phyloP scores from a whole-genome alignment of 2,797 vertebrate species.

The Phyllotis vaccarum region DNA sequence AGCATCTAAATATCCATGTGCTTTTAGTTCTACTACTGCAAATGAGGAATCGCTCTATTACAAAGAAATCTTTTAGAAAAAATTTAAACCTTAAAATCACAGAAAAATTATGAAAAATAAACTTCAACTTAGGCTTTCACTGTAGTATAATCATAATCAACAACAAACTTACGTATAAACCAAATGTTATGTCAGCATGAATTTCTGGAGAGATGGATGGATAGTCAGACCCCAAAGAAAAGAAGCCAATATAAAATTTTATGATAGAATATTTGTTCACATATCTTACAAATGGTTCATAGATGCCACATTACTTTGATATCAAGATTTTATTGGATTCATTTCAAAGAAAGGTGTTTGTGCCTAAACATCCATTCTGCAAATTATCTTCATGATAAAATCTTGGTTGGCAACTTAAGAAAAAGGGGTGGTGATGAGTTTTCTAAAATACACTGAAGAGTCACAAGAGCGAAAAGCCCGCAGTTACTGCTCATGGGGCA shows the following conservation, averaged over 20 bases:
- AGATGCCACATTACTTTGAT: neutral
- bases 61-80: neutral
- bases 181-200: neutral
- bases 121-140: neutral
- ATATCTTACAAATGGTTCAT: neutral
- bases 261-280: neutral
- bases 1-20: neutral
- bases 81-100: neutral
- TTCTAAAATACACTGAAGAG: neutral
- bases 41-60: neutral
- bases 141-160: neutral
- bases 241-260: neutral
- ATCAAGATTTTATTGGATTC: neutral
- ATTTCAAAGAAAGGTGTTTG: neutral
- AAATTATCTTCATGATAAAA: conserved; percentile 15
- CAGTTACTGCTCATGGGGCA: neutral
- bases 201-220: neutral
- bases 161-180: neutral
- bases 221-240: neutral
- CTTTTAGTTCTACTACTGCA: neutral
- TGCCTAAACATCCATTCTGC: neutral
- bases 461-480: neutral
- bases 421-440: neutral
- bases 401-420: neutral
- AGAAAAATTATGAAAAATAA: conserved; percentile 16